These are phyloP conservation scores for Stenolophus ochropezus DNA, from an alignment of 2,888 invertebrate genomes.

Conservation along the genomic window DNA sequence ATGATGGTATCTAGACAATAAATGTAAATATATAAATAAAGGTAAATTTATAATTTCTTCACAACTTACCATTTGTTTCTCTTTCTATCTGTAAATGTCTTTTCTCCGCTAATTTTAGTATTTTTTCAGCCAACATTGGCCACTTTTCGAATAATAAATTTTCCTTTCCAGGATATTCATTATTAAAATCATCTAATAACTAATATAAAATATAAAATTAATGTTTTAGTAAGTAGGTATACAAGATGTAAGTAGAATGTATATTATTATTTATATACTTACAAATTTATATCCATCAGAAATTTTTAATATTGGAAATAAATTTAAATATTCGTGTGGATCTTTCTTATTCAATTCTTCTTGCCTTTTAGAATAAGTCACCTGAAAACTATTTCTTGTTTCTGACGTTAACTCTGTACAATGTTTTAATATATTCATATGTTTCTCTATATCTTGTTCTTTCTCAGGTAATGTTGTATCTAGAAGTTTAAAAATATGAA, in stretches of 20 bases:
- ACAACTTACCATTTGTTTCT: not conserved
- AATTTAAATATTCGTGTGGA: conserved; percentile 1
- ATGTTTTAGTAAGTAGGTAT: no score
- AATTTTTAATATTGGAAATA: no score
- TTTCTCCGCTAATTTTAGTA: not conserved
- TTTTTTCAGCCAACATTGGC: not conserved
- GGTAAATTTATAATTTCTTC: not conserved
- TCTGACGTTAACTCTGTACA: not conserved
- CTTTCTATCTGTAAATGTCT: not conserved
- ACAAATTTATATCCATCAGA: no score
- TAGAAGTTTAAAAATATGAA: no score
- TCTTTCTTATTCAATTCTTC: not conserved
- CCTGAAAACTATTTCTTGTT: not conserved
- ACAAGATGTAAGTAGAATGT: no score
- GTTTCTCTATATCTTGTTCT: conserved; percentile 1
- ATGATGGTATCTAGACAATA: no score
- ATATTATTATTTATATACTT: not conserved
- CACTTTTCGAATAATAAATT: not conserved
- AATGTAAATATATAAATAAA: not conserved
- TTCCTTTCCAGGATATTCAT: not conserved
- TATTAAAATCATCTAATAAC: not conserved
- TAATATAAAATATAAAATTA: no score
- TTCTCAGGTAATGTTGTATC: no score
- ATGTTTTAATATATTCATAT: not conserved
- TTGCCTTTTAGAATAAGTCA: not conserved